Percentiles rank a stretch among this genome's conserved stretches.
These are phyloP conservation scores for Netelia inedita DNA, from an alignment of 2,888 invertebrate species.

Conservation along the genomic window DNA sequence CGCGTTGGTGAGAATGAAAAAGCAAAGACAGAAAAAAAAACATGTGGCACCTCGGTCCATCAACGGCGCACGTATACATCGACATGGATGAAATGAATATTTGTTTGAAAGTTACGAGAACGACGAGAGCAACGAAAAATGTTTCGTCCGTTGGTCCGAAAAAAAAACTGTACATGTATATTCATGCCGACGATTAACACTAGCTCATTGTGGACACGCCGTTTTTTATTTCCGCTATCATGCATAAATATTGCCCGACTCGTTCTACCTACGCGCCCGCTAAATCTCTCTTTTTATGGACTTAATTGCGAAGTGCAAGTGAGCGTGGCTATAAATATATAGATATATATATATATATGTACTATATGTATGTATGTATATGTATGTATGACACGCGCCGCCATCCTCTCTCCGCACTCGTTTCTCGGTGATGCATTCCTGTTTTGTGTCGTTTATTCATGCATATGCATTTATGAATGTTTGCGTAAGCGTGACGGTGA, in stretches of 20 bases:
- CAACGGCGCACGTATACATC: background rate
- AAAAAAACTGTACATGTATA: conserved; percentile 6
- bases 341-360: background rate
- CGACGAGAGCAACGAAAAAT: background rate
- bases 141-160: background rate
- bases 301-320: conserved; percentile 23
- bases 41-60: no score
- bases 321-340: conserved; percentile 12
- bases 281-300: conserved; percentile 31
- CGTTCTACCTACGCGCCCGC: background rate
- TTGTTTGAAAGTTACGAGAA: background rate
- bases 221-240: background rate
- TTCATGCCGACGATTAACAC: conserved; percentile 5
- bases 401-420: background rate
- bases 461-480: conserved; percentile 4
- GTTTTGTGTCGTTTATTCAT: conserved; percentile 40
- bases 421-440: background rate
- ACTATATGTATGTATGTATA: no score
- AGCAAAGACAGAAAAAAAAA: background rate
- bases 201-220: background rate
- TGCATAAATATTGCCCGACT: conserved; percentile 7
- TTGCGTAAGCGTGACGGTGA: conserved; percentile 6
- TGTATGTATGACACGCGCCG: background rate
- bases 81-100: no score
- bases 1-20: background rate